Evolutionary conservation across 2,888 invertebrate species (phyloP), one percentile per base, ranked within the genome.

Genomic region (Spilosoma lubricipeda): DNA sequence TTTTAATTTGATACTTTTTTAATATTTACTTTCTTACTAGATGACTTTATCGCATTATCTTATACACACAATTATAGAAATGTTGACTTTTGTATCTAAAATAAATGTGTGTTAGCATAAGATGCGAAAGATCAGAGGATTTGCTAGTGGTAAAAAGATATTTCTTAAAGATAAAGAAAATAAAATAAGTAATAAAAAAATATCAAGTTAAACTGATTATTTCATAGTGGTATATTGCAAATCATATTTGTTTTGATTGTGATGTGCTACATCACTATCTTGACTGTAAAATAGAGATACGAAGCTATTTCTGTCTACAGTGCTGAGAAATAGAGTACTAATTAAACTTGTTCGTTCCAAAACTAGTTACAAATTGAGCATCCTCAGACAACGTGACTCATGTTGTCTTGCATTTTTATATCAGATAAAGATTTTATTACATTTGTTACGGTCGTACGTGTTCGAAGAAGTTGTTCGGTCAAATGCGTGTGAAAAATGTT

Each of bases 401-500:
- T 23, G 71, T 72, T 63, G 56, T 70, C 39, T 56, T 75, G 36
- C 48, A 64, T 73, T 73, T 65, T 39, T 74, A 77, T 70, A 74
- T 74, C 69, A 71, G 67, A 67, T 64, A 59, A 70, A 56, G 39
- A 66, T 59, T 74, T 70, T 74, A 74, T 73, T 64, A 73, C 69
- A 48, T 73, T 76, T 80, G 76, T 83, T 77, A 81, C 59, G 70
- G 72, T 70, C 52, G 48, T 66, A 72, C 42, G 70, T 70, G 42
- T 74, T 27, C 74, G 73, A 83, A 72, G 70, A 76, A 30, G 48
- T 65, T 42, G 64, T 66, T 39, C 63, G 30, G 67, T 76, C 66
- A 56, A 70, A 70, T 68, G 67, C 84, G 82, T 84, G 85, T 80
- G 85, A 84, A 85, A 78, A 70, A 66, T 66, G 56, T 42, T 45